phyloP scores from a whole-genome alignment of 2,888 invertebrate genomes.

The Scaptomyza caliginosa region DNA sequence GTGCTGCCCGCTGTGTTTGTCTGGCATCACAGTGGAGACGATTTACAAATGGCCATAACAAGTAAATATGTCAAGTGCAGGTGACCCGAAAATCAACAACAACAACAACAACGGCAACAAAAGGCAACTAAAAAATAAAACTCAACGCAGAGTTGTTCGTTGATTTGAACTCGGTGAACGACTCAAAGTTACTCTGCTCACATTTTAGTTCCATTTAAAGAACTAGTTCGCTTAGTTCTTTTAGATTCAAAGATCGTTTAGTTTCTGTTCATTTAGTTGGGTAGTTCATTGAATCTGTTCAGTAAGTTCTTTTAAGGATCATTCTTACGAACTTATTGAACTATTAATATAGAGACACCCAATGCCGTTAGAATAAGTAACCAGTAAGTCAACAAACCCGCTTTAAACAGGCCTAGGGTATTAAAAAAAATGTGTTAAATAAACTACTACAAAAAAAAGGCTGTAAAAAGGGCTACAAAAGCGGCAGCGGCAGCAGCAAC shows the following conservation, averaged over 20 bases:
- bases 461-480: background rate
- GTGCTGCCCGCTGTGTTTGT: constrained; percentile 29
- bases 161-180: background rate
- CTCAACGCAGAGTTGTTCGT: background rate
- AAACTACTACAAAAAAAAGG: background rate
- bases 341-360: too few relatives aligned
- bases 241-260: too few relatives aligned
- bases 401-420: background rate
- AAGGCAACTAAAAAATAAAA: constrained; percentile 9
- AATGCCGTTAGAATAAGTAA: too few relatives aligned
- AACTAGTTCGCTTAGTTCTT: too few relatives aligned
- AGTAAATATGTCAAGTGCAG: constrained; percentile 83
- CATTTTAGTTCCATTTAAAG: too few relatives aligned
- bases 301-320: too few relatives aligned
- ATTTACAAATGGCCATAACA: constrained; percentile 70
- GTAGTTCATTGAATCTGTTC: too few relatives aligned
- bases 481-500: constrained; percentile 5
- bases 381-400: background rate
- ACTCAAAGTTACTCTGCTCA: background rate
- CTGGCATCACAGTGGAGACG: constrained; percentile 35
- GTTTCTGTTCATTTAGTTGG: too few relatives aligned
- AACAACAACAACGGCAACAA: constrained; percentile 9
- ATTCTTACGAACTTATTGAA: too few relatives aligned
- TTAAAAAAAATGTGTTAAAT: background rate
- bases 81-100: constrained; percentile 40